A percentile compares a stretch with the other conserved stretches of the same genome.
These are phyloP conservation scores for Antigone vipio DNA, from an alignment of 2,113 vertebrate species.

Conservation along the genomic window DNA sequence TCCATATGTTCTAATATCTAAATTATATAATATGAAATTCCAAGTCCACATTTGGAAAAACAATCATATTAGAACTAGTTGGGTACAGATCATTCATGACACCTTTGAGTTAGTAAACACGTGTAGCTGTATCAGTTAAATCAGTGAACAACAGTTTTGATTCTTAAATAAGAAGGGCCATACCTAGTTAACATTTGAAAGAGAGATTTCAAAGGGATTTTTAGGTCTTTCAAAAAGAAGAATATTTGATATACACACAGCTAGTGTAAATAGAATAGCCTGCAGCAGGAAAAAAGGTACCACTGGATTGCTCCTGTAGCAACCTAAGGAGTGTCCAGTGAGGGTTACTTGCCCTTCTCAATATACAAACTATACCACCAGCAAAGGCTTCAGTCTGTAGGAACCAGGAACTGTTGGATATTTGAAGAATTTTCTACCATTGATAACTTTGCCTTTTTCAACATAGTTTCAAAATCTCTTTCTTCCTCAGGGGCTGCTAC, in stretches of 20 bases:
- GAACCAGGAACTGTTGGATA: neutral
- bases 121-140: neutral
- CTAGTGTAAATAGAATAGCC: neutral
- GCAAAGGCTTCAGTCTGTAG: neutral
- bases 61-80: neutral
- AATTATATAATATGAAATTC: neutral
- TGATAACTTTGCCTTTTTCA: neutral
- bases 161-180: neutral
- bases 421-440: neutral
- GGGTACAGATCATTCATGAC: neutral
- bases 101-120: neutral
- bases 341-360: neutral
- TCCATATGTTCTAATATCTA: neutral
- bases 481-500: neutral
- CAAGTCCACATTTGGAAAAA: neutral
- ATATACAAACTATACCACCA: neutral
- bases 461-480: neutral
- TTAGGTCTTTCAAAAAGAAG: neutral
- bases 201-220: neutral
- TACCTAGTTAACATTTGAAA: neutral
- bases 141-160: neutral
- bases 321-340: neutral
- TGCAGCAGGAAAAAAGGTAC: neutral
- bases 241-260: neutral
- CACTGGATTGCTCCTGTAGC: neutral